Evolutionary conservation across 1,140 invertebrate genomes (phyloP).

Genomic region (Aphelenchoides besseyi): DNA sequence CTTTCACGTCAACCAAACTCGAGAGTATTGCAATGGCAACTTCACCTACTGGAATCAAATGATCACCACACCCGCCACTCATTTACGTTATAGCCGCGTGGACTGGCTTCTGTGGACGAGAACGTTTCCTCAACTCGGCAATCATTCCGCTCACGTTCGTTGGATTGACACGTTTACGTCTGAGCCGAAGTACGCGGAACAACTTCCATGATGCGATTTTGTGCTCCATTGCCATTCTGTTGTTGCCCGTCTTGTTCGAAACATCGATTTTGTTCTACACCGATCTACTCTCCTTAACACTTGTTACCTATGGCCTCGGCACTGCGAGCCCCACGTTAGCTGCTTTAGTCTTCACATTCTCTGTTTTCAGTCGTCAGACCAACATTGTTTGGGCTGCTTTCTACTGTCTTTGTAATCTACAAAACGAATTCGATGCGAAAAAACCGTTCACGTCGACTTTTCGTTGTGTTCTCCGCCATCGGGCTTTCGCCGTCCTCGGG

Average conservation of each 20-base stretch:
- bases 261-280: slow-evolving; percentile 93
- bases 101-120: slow-evolving; percentile 62
- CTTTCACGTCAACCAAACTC: slow-evolving; percentile 86
- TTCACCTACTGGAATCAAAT: slow-evolving; percentile 87
- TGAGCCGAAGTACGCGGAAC: background rate
- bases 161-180: background rate
- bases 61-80: slow-evolving; percentile 91
- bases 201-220: slow-evolving; percentile 1
- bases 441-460: slow-evolving; percentile 17
- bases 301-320: slow-evolving; percentile 39
- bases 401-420: slow-evolving; percentile 60
- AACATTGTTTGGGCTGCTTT: slow-evolving; percentile 86
- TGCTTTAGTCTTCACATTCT: slow-evolving; percentile 62
- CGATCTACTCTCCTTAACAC: slow-evolving; percentile 72
- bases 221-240: slow-evolving; percentile 69
- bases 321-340: slow-evolving; percentile 26
- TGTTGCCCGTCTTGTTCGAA: slow-evolving; percentile 85
- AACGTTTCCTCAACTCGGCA: slow-evolving; percentile 70
- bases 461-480: slow-evolving; percentile 39
- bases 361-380: slow-evolving; percentile 81
- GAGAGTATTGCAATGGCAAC: slow-evolving; percentile 76
- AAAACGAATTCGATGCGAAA: slow-evolving; percentile 7
- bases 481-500: slow-evolving; percentile 26
- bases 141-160: slow-evolving; percentile 13
- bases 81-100: slow-evolving; percentile 75